phyloP scores from a whole-genome alignment of 2,113 vertebrate species.

The Dryoscopus gambensis region DNA sequence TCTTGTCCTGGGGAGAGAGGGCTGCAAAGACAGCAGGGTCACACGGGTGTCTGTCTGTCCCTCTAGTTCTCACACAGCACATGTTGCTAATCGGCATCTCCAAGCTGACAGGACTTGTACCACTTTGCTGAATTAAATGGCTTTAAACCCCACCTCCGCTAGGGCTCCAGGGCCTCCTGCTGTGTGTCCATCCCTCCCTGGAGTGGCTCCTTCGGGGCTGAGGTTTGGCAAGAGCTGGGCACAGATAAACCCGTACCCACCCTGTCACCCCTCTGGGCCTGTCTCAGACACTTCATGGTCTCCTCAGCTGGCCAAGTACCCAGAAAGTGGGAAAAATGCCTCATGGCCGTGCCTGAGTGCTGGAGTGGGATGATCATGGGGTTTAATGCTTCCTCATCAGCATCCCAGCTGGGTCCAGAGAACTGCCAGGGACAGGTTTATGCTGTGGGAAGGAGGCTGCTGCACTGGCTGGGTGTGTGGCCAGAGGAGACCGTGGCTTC shows the following conservation, averaged over 20 bases:
- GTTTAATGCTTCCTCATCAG: background rate
- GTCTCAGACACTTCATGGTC: background rate
- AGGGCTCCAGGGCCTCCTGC: background rate
- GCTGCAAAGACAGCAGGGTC: background rate
- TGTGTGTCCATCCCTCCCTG: background rate
- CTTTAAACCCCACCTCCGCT: background rate
- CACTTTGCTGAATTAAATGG: background rate
- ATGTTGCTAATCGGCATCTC: background rate
- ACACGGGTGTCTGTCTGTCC: background rate
- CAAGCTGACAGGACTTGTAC: background rate
- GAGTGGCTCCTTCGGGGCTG: background rate
- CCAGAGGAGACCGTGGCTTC: accelerated
- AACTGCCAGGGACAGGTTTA: background rate
- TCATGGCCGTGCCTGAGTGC: background rate
- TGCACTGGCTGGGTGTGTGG: accelerated
- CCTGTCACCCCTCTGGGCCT: background rate
- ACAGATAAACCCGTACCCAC: background rate
- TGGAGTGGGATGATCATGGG: background rate
- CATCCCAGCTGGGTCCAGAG: background rate
- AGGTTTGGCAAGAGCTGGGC: background rate
- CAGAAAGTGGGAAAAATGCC: background rate
- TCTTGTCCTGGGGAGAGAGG: background rate
- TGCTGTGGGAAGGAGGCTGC: background rate
- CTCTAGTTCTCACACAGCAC: background rate
- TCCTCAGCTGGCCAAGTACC: background rate